Evolutionary conservation across 1,140 invertebrate genomes (phyloP).

Genomic region (Metaphire vulgaris): DNA sequence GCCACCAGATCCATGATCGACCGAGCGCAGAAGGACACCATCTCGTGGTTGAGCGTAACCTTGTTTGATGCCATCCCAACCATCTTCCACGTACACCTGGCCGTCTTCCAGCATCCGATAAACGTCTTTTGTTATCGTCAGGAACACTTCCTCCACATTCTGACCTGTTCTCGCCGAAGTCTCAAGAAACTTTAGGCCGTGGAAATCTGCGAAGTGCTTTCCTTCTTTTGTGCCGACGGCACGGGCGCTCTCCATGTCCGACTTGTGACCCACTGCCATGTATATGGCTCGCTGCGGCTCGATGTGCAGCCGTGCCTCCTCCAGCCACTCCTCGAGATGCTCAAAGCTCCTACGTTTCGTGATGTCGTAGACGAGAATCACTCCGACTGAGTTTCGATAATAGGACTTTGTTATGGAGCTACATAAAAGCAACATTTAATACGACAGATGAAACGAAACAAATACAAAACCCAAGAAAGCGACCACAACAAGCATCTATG

Average conservation of each 20-base stretch:
- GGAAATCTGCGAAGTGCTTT: conserved; percentile 80
- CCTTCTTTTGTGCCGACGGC: conserved; percentile 65
- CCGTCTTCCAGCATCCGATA: conserved; percentile 84
- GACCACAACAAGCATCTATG: too few species aligned
- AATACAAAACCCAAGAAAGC: too few species aligned
- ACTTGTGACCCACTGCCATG: conserved; percentile 89
- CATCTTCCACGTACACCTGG: conserved; percentile 88
- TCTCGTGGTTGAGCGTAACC: conserved; percentile 65
- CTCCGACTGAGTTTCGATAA: conserved; percentile 95
- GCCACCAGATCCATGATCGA: conserved; percentile 76
- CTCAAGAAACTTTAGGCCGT: conserved; percentile 87
- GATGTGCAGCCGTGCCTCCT: conserved; percentile 88
- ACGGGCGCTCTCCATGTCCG: conserved; percentile 60
- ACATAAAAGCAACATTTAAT: too few species aligned
- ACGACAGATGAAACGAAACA: too few species aligned
- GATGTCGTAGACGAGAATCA: conserved; percentile 93
- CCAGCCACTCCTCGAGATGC: conserved; percentile 88
- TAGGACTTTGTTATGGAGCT: conserved; percentile 84
- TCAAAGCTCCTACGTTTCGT: conserved; percentile 90
- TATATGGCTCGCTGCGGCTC: conserved; percentile 76
- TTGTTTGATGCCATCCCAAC: conserved; percentile 97
- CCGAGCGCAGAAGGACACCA: conserved; percentile 68
- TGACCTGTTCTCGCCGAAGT: conserved; percentile 81
- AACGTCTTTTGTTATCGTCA: conserved; percentile 76
- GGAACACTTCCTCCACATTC: conserved; percentile 91